Percentiles rank a stretch among this genome's conserved stretches.
Conservation (phyloP, 2,888 invertebrate genomes). For the Cryptophagus acutangulus region DNA sequence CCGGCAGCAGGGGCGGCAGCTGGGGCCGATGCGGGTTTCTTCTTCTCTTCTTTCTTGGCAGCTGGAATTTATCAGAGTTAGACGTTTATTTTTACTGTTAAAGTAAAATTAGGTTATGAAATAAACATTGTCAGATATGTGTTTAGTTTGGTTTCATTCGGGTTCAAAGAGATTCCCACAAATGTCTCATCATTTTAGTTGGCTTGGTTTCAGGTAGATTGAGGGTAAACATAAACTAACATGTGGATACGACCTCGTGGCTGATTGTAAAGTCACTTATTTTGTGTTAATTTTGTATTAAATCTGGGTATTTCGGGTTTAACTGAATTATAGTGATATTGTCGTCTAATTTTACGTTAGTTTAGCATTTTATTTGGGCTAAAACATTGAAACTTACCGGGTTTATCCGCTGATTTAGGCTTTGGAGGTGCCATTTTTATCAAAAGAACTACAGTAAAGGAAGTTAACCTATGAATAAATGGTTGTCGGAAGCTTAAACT, state of each 20-base stretch:
- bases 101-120: slow-evolving; percentile 1
- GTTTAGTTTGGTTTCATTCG: slow-evolving; percentile 28
- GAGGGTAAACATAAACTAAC: no score
- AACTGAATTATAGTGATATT: not conserved
- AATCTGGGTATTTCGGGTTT: not conserved
- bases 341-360: no score
- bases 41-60: slow-evolving; percentile 54
- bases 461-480: slow-evolving; percentile 25
- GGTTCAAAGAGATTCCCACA: slow-evolving; percentile 59
- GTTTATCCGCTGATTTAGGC: slow-evolving; percentile 72
- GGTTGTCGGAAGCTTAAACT: slow-evolving; percentile 20
- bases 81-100: not conserved
- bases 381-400: slow-evolving; percentile 58
- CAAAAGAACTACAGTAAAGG: slow-evolving; percentile 39
- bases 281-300: not conserved
- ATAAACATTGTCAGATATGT: slow-evolving; percentile 29
- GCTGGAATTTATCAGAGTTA: slow-evolving; percentile 20
- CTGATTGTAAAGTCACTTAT: no score
- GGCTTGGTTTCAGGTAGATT: not conserved
- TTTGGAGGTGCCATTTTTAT: slow-evolving; percentile 81
- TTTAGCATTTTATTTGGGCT: not conserved
- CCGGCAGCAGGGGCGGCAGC: slow-evolving; percentile 45
- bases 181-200: slow-evolving; percentile 46
- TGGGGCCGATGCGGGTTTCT: slow-evolving; percentile 48
- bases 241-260: slow-evolving; percentile 33